Conservation (phyloP, 1,140 invertebrate genomes). For the Achatina immaculata region DNA sequence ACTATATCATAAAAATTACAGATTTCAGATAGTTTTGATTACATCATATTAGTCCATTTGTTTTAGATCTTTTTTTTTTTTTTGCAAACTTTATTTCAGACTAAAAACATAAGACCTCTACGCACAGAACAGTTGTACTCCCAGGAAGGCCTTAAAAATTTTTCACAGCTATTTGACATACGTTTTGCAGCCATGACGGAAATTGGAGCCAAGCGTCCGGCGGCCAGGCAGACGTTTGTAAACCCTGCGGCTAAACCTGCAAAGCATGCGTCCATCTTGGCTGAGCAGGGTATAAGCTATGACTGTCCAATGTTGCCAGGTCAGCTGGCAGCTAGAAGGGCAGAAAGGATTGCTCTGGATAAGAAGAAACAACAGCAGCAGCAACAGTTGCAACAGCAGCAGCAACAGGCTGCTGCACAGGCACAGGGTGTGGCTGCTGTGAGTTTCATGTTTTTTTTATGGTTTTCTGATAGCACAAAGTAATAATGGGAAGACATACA, state of each 20-base stretch:
- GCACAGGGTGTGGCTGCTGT: conserved; percentile 14
- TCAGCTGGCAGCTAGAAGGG: conserved; percentile 85
- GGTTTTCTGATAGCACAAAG: not conserved
- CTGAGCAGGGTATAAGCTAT: conserved; percentile 87
- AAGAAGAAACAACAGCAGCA: conserved; percentile 75
- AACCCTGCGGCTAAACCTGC: conserved; percentile 82
- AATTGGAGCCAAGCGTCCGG: conserved; percentile 77
- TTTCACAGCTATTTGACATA: conserved; percentile 79
- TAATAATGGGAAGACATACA: not conserved
- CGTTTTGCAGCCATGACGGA: conserved; percentile 82
- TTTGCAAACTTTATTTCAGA: conserved; percentile 64
- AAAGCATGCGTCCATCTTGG: conserved; percentile 85
- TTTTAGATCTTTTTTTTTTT: too few relatives aligned
- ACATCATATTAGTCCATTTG: too few relatives aligned
- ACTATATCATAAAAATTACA: too few relatives aligned
- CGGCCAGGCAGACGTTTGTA: conserved; percentile 79
- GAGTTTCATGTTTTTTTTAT: conserved; percentile 19
- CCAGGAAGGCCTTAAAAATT: conserved; percentile 86
- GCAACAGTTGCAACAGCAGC: conserved; percentile 44
- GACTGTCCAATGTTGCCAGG: conserved; percentile 87
- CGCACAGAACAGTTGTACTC: conserved; percentile 85
- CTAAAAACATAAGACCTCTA: conserved; percentile 81
- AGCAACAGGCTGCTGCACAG: conserved; percentile 11
- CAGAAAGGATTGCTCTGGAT: conserved; percentile 86
- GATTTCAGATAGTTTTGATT: too few relatives aligned